Evolutionary conservation across 1,140 invertebrate species (phyloP).

Genomic region (Campoletis sonorensis): DNA sequence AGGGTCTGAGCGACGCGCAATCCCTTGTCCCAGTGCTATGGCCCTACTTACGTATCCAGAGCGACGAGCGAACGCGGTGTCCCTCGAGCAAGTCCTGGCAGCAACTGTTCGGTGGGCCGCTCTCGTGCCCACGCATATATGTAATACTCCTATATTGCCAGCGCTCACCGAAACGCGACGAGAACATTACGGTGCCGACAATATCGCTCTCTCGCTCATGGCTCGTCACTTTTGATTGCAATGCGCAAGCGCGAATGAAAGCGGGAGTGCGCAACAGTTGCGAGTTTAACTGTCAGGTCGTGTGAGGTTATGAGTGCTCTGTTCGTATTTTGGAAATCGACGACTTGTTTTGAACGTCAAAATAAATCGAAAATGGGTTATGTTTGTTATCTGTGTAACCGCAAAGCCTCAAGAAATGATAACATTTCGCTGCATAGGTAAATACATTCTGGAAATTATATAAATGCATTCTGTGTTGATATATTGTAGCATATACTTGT

Average conservation of each 20-base stretch:
- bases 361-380: slow-evolving; percentile 29
- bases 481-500: slow-evolving; percentile 20
- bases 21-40: too few relatives aligned
- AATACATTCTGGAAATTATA: slow-evolving; percentile 18
- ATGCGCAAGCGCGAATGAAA: too few relatives aligned
- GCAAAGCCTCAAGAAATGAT: slow-evolving; percentile 29
- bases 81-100: too few relatives aligned
- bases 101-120: too few relatives aligned
- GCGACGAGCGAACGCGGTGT: too few relatives aligned
- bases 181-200: slow-evolving; percentile 1
- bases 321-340: slow-evolving; percentile 20
- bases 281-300: neutral
- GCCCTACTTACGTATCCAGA: too few relatives aligned
- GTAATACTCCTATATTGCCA: neutral
- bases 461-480: slow-evolving; percentile 15
- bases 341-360: too few relatives aligned
- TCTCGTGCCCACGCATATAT: too few relatives aligned
- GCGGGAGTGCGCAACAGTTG: neutral
- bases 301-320: slow-evolving; percentile 32
- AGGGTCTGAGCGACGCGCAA: too few relatives aligned
- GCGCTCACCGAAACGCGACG: neutral
- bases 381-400: slow-evolving; percentile 38
- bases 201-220: slow-evolving; percentile 2
- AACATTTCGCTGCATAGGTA: slow-evolving; percentile 36
- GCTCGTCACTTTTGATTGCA: neutral